phyloP scores from a whole-genome alignment of 2,797 vertebrate species.

The Clarias platycephalus region DNA sequence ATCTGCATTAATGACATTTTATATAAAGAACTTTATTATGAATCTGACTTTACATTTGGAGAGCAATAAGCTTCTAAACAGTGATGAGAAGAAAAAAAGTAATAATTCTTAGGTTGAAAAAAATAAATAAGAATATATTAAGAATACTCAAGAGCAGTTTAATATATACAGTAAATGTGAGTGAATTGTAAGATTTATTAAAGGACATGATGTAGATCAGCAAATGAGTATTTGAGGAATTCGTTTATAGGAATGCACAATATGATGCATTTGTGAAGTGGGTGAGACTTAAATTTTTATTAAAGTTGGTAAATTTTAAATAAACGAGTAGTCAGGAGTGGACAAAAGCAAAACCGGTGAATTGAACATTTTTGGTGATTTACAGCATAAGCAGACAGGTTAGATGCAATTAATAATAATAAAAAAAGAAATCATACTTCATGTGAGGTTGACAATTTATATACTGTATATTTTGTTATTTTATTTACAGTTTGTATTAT shows the following conservation, averaged over 20 bases:
- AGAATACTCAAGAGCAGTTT: background rate
- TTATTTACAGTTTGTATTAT: no score
- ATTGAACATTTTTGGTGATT: background rate
- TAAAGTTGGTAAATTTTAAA: background rate
- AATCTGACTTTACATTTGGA: background rate
- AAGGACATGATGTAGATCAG: background rate
- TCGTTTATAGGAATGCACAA: background rate
- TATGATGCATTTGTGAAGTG: background rate
- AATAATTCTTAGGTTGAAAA: no score
- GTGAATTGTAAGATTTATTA: background rate
- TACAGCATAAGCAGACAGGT: background rate
- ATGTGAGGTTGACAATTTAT: no score
- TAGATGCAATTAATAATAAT: background rate
- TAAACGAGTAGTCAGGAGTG: background rate
- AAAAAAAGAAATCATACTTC: no score
- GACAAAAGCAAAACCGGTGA: background rate
- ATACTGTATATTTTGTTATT: no score
- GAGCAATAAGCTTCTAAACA: background rate
- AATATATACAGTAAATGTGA: background rate
- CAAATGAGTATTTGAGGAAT: background rate
- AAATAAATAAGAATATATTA: no score
- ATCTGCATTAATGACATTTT: no score
- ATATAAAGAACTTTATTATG: no score
- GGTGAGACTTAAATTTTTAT: background rate
- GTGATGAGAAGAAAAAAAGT: background rate